Base-by-base conservation (phyloP, 2,888 invertebrate genomes). In the Alsophila aescularia region DNA sequence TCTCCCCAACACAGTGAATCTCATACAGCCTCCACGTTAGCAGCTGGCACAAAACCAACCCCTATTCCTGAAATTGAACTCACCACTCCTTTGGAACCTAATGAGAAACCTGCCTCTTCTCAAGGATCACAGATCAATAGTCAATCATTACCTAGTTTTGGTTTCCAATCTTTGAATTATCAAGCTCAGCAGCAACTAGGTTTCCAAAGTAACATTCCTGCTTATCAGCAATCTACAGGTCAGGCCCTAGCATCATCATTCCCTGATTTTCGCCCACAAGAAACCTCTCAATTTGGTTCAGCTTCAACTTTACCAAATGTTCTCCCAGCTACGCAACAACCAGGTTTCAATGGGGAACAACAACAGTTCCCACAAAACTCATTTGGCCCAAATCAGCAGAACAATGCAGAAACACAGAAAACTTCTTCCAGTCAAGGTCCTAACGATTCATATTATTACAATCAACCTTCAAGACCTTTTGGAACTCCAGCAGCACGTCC, bases 371-470 rank as follows among this genome's bases (percentile, higher is more conserved):
- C 45, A 21, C 50, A 58, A 52, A 58, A 50, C 15, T 16, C 34
- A 32, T 35, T 49, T 16, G 15, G 5, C 4, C 52, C 52, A 55
- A 52, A 48, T 32, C 56, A 58, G 32, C 48, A 52, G 10, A 72
- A 74, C 21, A 53, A 9, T 13, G 18, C 4, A 29, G 27, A 43
- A 10, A 54, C 54, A 2, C 66, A 69, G 43, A 72, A 67, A 31
- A 74, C 79, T 31, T 56, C 64, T 27, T 66, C 67, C 8, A 68
- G 51, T 37, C 77, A 77, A 53, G 72, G 64, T 2, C 49, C 59
- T 37, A 79, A 83, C 53, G 60, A 79, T 51, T 81, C 85, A 10
- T 87, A 87, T 51, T 72, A 79, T 58, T 87, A 88, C 60, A 81
- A 79, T 31, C 77, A 75, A 53, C 87, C 90, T 13, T 67, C 77